phyloP scores from a whole-genome alignment of 2,113 vertebrate genomes.

The Syrmaticus mikado region DNA sequence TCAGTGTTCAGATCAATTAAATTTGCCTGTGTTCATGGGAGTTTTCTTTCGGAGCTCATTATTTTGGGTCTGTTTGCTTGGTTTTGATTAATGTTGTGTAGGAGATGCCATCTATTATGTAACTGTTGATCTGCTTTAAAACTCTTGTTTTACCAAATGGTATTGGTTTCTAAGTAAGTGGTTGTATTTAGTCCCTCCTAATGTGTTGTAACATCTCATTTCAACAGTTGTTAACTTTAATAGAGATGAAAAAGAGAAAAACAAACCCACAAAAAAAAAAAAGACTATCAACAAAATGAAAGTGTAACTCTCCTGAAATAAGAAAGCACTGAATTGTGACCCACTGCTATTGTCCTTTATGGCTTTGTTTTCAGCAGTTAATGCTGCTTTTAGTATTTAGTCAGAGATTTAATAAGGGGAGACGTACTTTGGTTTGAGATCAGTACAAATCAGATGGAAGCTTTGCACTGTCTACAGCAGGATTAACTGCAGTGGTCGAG shows the following conservation, averaged over 20 bases:
- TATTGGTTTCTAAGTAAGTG: slow-evolving; percentile 23
- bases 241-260: neutral
- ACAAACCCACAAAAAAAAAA: neutral
- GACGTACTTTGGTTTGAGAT: neutral
- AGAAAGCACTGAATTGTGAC: neutral
- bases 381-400: neutral
- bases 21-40: neutral
- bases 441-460: neutral
- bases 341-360: neutral
- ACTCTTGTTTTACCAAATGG: slow-evolving; percentile 18
- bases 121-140: slow-evolving; percentile 59
- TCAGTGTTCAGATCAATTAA: neutral
- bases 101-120: slow-evolving; percentile 51
- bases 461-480: neutral
- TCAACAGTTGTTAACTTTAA: neutral
- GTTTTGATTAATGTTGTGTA: slow-evolving; percentile 35
- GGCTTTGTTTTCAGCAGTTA: neutral
- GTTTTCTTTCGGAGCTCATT: slow-evolving; percentile 12
- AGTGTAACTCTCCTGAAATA: neutral
- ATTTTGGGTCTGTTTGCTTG: slow-evolving; percentile 47
- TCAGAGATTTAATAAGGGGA: neutral
- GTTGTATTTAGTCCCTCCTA: neutral
- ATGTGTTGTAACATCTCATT: neutral
- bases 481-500: neutral
- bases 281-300: neutral